Percentiles rank a stretch among this genome's conserved stretches.
Conservation (phyloP, 2,888 invertebrate genomes). For the Palloptera scutellata region DNA sequence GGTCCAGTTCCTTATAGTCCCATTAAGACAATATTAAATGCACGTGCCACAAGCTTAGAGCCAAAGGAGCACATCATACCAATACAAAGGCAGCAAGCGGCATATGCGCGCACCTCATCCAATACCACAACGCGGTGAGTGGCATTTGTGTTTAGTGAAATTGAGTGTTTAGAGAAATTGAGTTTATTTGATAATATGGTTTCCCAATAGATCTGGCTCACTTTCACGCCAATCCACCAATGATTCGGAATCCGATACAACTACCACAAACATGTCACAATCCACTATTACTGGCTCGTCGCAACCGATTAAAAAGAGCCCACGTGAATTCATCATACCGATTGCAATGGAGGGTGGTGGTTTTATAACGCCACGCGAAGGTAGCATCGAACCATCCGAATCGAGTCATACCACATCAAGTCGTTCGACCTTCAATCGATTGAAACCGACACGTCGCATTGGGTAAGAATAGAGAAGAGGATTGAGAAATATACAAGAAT, state of each 20-base stretch:
- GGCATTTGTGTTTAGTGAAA: slow-evolving; percentile 20
- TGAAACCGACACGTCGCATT: slow-evolving; percentile 70
- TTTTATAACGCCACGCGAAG: slow-evolving; percentile 71
- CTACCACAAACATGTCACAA: slow-evolving; percentile 65
- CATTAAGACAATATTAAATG: slow-evolving; percentile 54
- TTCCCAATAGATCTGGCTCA: slow-evolving; percentile 53
- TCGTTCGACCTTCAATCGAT: slow-evolving; percentile 65
- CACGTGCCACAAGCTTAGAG: slow-evolving; percentile 69
- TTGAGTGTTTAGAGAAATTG: slow-evolving; percentile 14
- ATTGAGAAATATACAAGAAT: not conserved
- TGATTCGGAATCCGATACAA: slow-evolving; percentile 76
- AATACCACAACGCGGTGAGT: slow-evolving; percentile 59
- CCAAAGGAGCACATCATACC: slow-evolving; percentile 76
- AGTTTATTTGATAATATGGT: not conserved
- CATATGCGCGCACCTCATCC: slow-evolving; percentile 58
- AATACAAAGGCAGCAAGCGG: slow-evolving; percentile 67
- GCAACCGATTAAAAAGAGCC: slow-evolving; percentile 86
- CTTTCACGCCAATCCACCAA: slow-evolving; percentile 70
- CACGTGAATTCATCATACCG: slow-evolving; percentile 91
- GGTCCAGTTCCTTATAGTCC: slow-evolving; percentile 61
- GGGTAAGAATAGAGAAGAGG: slow-evolving; percentile 65
- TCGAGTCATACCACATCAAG: slow-evolving; percentile 69
- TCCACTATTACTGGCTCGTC: slow-evolving; percentile 67
- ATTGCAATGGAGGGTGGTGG: slow-evolving; percentile 91
- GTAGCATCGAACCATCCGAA: slow-evolving; percentile 80